These are phyloP conservation scores for Tamias sibiricus DNA, from an alignment of 2,113 vertebrate genomes.

Conservation along the genomic window DNA sequence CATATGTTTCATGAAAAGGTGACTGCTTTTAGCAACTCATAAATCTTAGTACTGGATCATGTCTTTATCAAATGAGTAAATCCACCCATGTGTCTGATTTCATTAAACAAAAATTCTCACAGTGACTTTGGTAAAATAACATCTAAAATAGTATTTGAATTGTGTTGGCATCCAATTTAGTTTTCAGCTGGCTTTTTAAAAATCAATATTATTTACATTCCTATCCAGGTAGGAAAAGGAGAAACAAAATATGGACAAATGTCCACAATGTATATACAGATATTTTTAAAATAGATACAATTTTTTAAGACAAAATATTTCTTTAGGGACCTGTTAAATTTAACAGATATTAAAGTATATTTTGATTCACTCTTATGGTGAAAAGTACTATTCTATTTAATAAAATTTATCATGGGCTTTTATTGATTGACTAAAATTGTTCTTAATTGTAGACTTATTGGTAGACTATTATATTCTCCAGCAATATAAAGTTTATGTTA, in stretches of 20 bases:
- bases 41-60: background rate
- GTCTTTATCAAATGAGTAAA: background rate
- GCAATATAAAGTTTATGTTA: conserved; percentile 1
- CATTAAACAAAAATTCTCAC: background rate
- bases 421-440: background rate
- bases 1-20: background rate
- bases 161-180: background rate
- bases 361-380: background rate
- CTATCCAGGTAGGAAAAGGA: background rate
- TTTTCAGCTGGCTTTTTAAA: background rate
- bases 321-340: background rate
- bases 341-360: background rate
- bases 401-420: background rate
- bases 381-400: background rate
- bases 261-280: background rate
- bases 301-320: background rate
- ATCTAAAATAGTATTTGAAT: background rate
- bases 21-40: background rate
- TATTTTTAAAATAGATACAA: background rate
- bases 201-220: background rate
- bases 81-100: background rate
- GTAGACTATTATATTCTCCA: background rate
- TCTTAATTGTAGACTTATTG: background rate
- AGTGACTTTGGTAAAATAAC: background rate
- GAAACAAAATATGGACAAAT: background rate